Conservation (phyloP, 2,113 vertebrate species). For the Cyprinodon variegatus region DNA sequence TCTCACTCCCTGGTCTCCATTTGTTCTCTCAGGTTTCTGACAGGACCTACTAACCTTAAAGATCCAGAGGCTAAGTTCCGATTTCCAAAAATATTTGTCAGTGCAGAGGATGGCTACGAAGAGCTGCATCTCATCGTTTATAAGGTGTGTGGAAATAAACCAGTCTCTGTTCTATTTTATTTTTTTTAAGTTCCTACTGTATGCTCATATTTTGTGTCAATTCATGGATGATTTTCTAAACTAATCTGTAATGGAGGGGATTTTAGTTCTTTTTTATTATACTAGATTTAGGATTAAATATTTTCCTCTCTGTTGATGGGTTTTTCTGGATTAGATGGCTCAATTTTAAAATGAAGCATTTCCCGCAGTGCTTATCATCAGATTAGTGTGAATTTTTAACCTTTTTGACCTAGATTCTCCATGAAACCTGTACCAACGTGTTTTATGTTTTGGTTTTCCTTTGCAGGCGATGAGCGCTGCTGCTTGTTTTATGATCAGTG, state of each 20-base stretch:
- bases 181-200: neutral
- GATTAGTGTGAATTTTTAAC: conserved; percentile 40
- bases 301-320: conserved; percentile 34
- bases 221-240: conserved; percentile 28
- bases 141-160: conserved; percentile 82
- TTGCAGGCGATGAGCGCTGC: conserved; percentile 97
- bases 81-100: conserved; percentile 97
- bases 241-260: conserved; percentile 50
- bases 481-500: conserved; percentile 96
- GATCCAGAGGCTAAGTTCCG: conserved; percentile 95
- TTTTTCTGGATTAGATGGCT: conserved; percentile 54
- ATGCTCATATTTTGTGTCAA: neutral
- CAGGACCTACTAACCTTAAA: conserved; percentile 93
- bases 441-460: conserved; percentile 39
- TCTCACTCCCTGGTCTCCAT: neutral
- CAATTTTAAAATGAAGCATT: conserved; percentile 52
- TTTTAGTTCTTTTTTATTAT: conserved; percentile 31
- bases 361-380: conserved; percentile 24
- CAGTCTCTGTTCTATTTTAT: neutral
- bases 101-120: conserved; percentile 87
- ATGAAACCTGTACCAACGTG: conserved; percentile 32
- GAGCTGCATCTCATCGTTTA: conserved; percentile 98
- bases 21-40: conserved; percentile 89
- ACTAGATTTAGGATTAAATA: conserved; percentile 30
- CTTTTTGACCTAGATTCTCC: conserved; percentile 35